Percentiles rank a stretch among this genome's conserved stretches.
Evolutionary conservation across 2,113 vertebrate genomes (phyloP).

Genomic region (Tachysurus vachellii): DNA sequence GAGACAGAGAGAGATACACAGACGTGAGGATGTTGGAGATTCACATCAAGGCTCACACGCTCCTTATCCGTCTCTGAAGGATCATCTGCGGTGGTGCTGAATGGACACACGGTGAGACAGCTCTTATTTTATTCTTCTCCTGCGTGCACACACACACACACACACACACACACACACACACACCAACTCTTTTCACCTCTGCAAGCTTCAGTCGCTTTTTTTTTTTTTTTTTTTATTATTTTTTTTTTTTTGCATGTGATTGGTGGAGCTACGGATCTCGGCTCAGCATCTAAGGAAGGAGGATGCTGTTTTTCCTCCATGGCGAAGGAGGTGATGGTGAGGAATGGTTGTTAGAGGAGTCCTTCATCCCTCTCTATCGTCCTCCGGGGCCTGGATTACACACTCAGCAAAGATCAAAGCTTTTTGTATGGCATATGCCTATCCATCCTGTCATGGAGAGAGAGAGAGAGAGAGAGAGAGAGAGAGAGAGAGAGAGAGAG

Average conservation of each 20-base stretch:
- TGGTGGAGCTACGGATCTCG: constrained; percentile 38
- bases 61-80: constrained; percentile 67
- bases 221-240: too few species aligned
- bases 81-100: constrained; percentile 75
- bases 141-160: constrained; percentile 39
- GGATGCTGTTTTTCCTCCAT: constrained; percentile 57
- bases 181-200: constrained; percentile 10
- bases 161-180: constrained; percentile 25
- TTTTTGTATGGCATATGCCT: constrained; percentile 12
- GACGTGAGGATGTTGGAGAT: constrained; percentile 66
- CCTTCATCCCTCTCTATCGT: constrained; percentile 47
- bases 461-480: neutral
- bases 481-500: constrained; percentile 32
- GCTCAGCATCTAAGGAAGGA: constrained; percentile 38
- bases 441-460: neutral
- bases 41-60: constrained; percentile 66
- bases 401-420: constrained; percentile 26
- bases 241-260: constrained; percentile 11
- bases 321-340: constrained; percentile 65
- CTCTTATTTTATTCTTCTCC: constrained; percentile 33
- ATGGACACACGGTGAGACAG: constrained; percentile 76
- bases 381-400: constrained; percentile 21
- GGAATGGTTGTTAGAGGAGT: constrained; percentile 58
- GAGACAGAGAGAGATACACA: constrained; percentile 58
- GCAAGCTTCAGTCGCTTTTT: neutral